These are phyloP conservation scores for Cryptocephalus primarius DNA, from an alignment of 2,888 invertebrate species.

Conservation along the genomic window DNA sequence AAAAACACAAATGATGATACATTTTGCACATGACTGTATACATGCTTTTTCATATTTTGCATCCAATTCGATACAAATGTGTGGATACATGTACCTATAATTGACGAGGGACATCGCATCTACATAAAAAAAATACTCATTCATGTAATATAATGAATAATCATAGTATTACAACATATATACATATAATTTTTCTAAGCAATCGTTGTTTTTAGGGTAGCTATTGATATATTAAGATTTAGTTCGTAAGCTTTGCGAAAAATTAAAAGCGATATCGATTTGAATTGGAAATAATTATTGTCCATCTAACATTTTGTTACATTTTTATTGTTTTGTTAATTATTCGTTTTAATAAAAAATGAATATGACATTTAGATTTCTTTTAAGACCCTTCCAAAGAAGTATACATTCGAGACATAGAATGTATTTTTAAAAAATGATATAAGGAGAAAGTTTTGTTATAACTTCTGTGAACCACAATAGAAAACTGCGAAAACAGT, in stretches of 20 bases:
- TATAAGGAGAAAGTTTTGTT: too few species aligned
- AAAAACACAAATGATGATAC: conserved; percentile 17
- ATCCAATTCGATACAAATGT: conserved; percentile 26
- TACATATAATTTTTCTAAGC: conserved; percentile 42
- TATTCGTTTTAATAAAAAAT: conserved; percentile 22
- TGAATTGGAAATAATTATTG: conserved; percentile 27
- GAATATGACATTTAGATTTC: background rate
- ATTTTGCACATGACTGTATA: conserved; percentile 35
- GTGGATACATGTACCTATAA: conserved; percentile 16
- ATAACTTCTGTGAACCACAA: too few species aligned
- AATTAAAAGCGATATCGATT: conserved; percentile 37
- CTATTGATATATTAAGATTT: conserved; percentile 38
- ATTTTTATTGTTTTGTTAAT: conserved; percentile 21
- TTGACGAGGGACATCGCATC: conserved; percentile 24
- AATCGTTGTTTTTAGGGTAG: conserved; percentile 40
- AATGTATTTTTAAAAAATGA: too few species aligned
- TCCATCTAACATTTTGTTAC: conserved; percentile 26
- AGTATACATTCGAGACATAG: too few species aligned
- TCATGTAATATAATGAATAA: conserved; percentile 33
- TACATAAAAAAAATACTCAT: conserved; percentile 33
- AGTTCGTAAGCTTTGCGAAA: conserved; percentile 40
- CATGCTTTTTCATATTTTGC: conserved; percentile 37
- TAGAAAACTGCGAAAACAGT: too few species aligned
- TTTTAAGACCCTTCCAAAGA: too few species aligned
- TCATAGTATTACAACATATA: conserved; percentile 37